Conservation (phyloP, 2,888 invertebrate genomes). For the Helicoverpa assulta region DNA sequence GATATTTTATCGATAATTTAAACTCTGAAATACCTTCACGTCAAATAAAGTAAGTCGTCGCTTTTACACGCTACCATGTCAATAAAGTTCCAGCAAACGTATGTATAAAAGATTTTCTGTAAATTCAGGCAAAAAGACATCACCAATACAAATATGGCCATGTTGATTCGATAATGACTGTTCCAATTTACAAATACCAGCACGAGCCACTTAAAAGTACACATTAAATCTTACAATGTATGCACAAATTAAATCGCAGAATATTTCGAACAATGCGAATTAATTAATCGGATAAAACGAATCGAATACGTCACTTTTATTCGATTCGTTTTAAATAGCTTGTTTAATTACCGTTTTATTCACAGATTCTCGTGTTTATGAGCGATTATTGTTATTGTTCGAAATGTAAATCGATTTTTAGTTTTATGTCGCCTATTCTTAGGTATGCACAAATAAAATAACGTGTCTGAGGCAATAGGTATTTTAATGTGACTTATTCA, state of each 20-base stretch:
- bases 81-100: no score
- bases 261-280: constrained; percentile 29
- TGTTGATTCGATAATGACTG: constrained; percentile 21
- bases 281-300: constrained; percentile 31
- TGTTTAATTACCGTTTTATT: constrained; percentile 6
- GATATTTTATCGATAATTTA: no score
- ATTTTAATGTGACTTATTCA: neutral
- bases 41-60: no score
- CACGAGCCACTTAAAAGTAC: constrained; percentile 24
- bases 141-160: constrained; percentile 2
- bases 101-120: neutral
- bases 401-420: neutral
- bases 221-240: constrained; percentile 30
- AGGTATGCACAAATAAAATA: neutral
- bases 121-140: neutral
- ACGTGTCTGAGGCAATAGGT: neutral
- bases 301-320: constrained; percentile 22
- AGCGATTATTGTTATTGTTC: neutral
- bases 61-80: no score
- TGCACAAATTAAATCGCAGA: constrained; percentile 35
- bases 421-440: neutral
- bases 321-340: constrained; percentile 24
- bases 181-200: constrained; percentile 17
- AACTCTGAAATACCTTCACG: no score
- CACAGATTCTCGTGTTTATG: neutral